Evolutionary conservation across 2,797 vertebrate species (phyloP), one percentile per base, ranked within the genome.

Genomic region (Labroides dimidiatus): DNA sequence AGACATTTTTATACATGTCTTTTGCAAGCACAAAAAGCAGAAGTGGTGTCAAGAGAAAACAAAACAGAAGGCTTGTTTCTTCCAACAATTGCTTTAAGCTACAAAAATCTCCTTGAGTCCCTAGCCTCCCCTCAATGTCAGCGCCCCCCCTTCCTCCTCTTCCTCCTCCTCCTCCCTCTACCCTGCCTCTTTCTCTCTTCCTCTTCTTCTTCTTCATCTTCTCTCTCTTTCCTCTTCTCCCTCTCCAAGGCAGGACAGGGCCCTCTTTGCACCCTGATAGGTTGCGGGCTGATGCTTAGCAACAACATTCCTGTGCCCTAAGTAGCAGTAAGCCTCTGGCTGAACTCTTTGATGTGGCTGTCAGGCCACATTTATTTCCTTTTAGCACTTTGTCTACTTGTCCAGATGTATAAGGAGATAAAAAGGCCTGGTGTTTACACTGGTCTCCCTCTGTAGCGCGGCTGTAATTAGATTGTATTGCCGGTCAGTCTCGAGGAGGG

Each of bases 321-420:
- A 98, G 97, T 97, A 97, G 97, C 97, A 96, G 95, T 96, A 96
- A 97, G 96, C 96, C 97, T 95, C 96, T 96, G 91, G 94, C 96
- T 97, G 96, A 98, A 97, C 96, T 95, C 96, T 98, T 99, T 97
- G 96, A 99, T 96, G 97, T 99, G 96, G 96, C 96, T 97, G 96
- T 96, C 96, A 99, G 96, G 96, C 95, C 96, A 97, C 96, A 99
- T 98, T 98, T 99, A 98, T 98, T 98, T 99, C 97, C 96, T 98
- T 98, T 99, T 99, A 99, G 96, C 97, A 99, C 97, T 98, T 98
- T 99, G 97, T 99, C 98, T 97, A 94, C 96, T 97, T 97, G 97
- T 99, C 97, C 97, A 99, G 97, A 99, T 99, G 97, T 97, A 99
- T 97, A 96, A 96, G 95, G 93, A 97, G 97, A 98, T 98, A 99